Conservation (phyloP, 2,797 vertebrate species). For the Scomberomorus guttatus region DNA sequence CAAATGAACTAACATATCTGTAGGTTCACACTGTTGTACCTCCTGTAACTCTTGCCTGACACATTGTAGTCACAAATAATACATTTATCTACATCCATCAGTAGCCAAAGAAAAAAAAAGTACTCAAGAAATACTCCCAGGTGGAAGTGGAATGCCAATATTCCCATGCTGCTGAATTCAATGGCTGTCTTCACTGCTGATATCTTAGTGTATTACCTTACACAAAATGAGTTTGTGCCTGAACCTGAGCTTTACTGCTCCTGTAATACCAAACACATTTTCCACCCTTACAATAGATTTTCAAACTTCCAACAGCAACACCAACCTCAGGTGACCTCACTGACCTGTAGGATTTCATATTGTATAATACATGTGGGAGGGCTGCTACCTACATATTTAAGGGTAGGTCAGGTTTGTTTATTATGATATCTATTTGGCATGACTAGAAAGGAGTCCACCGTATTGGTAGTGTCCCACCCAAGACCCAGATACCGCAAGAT, state of each 20-base stretch:
- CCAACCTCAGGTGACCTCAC: conserved; percentile 31
- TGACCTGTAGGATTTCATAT: conserved; percentile 33
- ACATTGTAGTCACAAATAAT: neutral
- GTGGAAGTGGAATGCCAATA: neutral
- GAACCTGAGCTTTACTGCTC: neutral
- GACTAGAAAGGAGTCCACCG: conserved; percentile 43
- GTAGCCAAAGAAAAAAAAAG: neutral
- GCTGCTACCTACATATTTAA: conserved; percentile 29
- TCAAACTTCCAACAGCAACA: conserved; percentile 4
- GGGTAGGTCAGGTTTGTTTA: conserved; percentile 50
- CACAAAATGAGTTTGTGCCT: neutral
- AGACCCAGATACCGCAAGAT: conserved; percentile 46
- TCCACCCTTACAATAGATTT: conserved; percentile 6
- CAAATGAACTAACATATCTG: neutral
- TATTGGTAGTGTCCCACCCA: conserved; percentile 31
- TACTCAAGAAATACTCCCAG: neutral
- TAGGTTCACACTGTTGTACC: neutral
- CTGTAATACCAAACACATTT: conserved; percentile 7
- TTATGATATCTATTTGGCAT: conserved; percentile 65
- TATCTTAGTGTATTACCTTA: neutral
- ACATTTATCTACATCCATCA: neutral
- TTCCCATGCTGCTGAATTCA: neutral
- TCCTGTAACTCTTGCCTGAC: neutral
- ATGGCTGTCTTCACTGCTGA: neutral
- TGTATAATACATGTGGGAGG: conserved; percentile 15